A percentile compares a stretch with the other conserved stretches of the same genome.
phyloP scores from a whole-genome alignment of 2,888 invertebrate genomes.

The Steinernema scapterisci region DNA sequence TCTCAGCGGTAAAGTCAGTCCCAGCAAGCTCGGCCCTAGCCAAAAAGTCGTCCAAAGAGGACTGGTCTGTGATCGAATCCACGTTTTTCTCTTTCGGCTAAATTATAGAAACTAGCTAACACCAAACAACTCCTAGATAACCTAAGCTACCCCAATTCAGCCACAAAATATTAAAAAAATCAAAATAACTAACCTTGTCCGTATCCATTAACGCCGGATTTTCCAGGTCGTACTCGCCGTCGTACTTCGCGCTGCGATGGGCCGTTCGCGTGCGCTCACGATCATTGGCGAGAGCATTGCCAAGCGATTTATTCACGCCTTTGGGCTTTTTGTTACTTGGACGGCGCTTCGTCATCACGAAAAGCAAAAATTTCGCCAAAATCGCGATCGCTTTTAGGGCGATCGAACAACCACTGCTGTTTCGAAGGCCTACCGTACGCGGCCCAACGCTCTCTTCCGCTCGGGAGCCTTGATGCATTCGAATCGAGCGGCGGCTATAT shows the following conservation, averaged over 20 bases:
- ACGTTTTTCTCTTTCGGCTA: slow-evolving; percentile 48
- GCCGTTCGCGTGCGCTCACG: slow-evolving; percentile 46
- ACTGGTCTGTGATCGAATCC: slow-evolving; percentile 64
- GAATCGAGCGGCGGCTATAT: too few relatives aligned
- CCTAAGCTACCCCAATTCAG: background rate
- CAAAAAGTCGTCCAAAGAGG: slow-evolving; percentile 83
- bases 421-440: too few relatives aligned
- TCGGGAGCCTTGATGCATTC: too few relatives aligned
- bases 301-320: slow-evolving; percentile 61
- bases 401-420: too few relatives aligned
- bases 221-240: slow-evolving; percentile 51
- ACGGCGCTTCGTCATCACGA: slow-evolving; percentile 61
- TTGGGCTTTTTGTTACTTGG: slow-evolving; percentile 58
- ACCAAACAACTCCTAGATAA: slow-evolving; percentile 29
- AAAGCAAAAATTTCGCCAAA: background rate
- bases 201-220: slow-evolving; percentile 55
- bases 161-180: background rate
- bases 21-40: slow-evolving; percentile 92
- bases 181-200: slow-evolving; percentile 48
- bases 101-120: slow-evolving; percentile 36
- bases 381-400: slow-evolving; percentile 13
- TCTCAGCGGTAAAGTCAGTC: slow-evolving; percentile 80
- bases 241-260: slow-evolving; percentile 50
- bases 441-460: too few relatives aligned
- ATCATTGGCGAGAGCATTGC: slow-evolving; percentile 57